Percentiles rank a stretch among this genome's conserved stretches.
Evolutionary conservation across 2,888 invertebrate genomes (phyloP).

Genomic region (Luperina nickerlii): DNA sequence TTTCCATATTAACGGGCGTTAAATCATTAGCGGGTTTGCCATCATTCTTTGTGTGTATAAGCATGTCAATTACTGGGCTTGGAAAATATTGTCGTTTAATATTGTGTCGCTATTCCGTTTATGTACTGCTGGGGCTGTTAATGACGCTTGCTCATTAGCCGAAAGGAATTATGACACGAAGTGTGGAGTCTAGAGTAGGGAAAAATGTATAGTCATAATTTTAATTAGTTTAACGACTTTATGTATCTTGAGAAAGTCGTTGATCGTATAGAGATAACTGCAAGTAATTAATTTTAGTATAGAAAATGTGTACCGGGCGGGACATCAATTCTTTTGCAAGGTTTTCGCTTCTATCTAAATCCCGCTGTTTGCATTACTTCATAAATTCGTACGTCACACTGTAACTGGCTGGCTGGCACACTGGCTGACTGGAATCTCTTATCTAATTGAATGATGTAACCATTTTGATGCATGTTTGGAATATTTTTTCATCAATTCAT

Average conservation of each 20-base stretch:
- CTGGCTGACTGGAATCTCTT: slow-evolving; percentile 45
- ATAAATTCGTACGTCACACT: slow-evolving; percentile 28
- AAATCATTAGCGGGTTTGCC: slow-evolving; percentile 82
- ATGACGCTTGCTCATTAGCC: slow-evolving; percentile 41
- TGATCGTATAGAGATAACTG: slow-evolving; percentile 23
- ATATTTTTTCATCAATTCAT: not conserved
- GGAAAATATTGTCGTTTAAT: slow-evolving; percentile 83
- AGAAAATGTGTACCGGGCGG: not conserved
- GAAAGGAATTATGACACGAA: slow-evolving; percentile 26
- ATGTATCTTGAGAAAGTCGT: slow-evolving; percentile 39
- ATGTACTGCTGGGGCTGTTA: slow-evolving; percentile 25
- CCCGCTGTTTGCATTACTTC: slow-evolving; percentile 12
- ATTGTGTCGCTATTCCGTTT: slow-evolving; percentile 69
- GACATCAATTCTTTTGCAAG: not conserved
- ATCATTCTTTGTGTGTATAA: slow-evolving; percentile 76
- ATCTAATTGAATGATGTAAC: slow-evolving; percentile 47
- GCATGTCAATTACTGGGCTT: slow-evolving; percentile 85
- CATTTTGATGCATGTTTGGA: slow-evolving; percentile 32
- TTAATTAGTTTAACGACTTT: slow-evolving; percentile 35
- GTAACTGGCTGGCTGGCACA: no score
- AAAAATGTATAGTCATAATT: slow-evolving; percentile 29
- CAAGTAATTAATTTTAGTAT: slow-evolving; percentile 14
- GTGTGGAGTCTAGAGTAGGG: not conserved
- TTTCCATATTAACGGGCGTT: slow-evolving; percentile 70
- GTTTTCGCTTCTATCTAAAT: slow-evolving; percentile 29